These are phyloP conservation scores for Zeugodacus cucurbitae DNA, from an alignment of 1,140 invertebrate species.

Conservation along the genomic window DNA sequence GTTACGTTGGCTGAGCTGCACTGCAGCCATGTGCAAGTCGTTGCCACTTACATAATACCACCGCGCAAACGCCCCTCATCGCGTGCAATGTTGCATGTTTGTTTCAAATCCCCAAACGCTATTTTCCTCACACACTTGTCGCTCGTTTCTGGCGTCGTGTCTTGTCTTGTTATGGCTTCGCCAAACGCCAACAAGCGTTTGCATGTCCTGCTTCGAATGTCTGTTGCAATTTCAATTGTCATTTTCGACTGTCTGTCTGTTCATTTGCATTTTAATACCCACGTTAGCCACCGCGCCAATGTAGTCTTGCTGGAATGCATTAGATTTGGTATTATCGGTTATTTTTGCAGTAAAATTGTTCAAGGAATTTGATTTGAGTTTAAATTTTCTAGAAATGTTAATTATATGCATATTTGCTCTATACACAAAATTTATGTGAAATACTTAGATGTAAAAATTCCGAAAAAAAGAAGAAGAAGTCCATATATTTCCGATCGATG, in stretches of 20 bases:
- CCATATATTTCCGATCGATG: too few relatives aligned
- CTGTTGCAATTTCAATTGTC: slow-evolving; percentile 13
- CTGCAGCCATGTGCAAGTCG: neutral
- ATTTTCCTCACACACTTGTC: neutral
- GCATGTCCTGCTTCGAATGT: neutral
- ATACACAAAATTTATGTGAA: too few relatives aligned
- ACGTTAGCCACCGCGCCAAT: neutral
- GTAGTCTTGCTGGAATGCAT: neutral
- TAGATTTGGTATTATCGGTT: neutral
- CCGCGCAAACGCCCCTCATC: neutral
- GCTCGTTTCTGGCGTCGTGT: neutral
- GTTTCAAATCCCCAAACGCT: neutral
- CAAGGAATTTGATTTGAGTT: too few relatives aligned
- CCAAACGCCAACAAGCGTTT: neutral
- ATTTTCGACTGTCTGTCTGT: neutral
- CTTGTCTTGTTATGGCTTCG: neutral
- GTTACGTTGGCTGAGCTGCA: neutral
- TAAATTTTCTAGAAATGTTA: too few relatives aligned
- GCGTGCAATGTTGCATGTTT: neutral
- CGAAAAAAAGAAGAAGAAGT: too few relatives aligned
- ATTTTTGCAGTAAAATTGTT: too few relatives aligned
- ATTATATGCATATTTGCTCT: too few relatives aligned
- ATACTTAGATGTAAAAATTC: too few relatives aligned
- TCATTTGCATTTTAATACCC: neutral
- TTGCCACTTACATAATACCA: neutral